These are phyloP conservation scores for Copsychus sechellarum DNA, from an alignment of 2,113 vertebrate species.

Conservation along the genomic window DNA sequence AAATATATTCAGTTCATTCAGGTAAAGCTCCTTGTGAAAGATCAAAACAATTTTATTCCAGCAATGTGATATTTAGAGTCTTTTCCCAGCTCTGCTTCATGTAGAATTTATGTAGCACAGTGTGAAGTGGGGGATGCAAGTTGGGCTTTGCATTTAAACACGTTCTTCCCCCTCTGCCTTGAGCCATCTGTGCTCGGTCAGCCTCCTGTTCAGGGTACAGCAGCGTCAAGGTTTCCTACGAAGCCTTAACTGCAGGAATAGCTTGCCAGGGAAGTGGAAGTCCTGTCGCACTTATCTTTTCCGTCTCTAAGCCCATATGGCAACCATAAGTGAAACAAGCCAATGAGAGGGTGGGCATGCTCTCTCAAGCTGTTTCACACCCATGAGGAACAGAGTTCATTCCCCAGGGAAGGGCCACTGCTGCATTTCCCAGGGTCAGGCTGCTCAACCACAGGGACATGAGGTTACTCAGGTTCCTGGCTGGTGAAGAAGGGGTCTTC, in stretches of 20 bases:
- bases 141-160: neutral
- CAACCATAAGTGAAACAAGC: neutral
- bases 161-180: neutral
- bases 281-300: neutral
- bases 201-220: neutral
- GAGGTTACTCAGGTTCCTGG: neutral
- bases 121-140: neutral
- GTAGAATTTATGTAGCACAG: neutral
- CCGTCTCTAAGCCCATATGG: neutral
- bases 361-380: neutral
- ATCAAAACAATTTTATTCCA: neutral
- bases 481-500: neutral
- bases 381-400: neutral
- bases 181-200: neutral
- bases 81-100: neutral
- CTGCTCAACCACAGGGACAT: neutral
- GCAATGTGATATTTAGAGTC: neutral
- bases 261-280: neutral
- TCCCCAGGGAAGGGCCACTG: neutral
- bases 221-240: neutral
- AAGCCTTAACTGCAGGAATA: neutral
- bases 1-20: neutral
- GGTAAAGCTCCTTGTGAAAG: neutral
- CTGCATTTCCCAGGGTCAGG: neutral
- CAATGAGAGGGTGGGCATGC: neutral